Evolutionary conservation across 2,797 vertebrate species (phyloP), one percentile per base, ranked within the genome.

Genomic region (Tapirus indicus): DNA sequence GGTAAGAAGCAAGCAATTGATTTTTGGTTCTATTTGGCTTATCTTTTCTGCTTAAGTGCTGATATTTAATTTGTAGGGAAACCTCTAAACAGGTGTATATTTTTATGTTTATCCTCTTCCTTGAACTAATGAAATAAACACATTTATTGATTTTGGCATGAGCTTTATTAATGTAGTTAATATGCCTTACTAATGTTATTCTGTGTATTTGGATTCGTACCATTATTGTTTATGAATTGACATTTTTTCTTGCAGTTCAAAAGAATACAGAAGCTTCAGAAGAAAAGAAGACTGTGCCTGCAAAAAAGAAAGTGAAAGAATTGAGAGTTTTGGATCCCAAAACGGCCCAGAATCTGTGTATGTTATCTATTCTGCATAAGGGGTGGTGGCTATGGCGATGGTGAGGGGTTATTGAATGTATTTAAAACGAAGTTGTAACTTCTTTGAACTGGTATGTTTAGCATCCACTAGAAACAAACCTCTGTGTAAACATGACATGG

Each of bases 311-410:
- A 98, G 99, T 99, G 2, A 99, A 99, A 97, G 99, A 99, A 98
- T 98, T 99, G 74, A 99, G 99, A 86, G 98, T 99, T 98, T 98
- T 99, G 98, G 99, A 99, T 97, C 83, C 99, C 74, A 99, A 99
- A 99, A 99, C 99, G 0, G 99, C 99, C 6, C 99, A 99, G 98
- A 99, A 99, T 98, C 98, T 99, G 27, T 99, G 99, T 99, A 99
- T 99, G 99, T 99, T 78, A 20, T 74, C 32, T 94, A n/a, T 94
- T 78, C 6, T 93, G 0, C 2, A 13, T 84, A 29, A 13, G 58
- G n/a, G 13, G 2, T 41, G 38, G 32, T 64, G 35, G 20, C 20
- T 1, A 16, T 66, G 25, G 9, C 64, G 2, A 11, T 85, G 16
- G 11, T 27, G 10, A 92, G n/a, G 21, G 18, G 6, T 52, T 93